Evolutionary conservation across 2,113 vertebrate species (phyloP), one percentile per base, ranked within the genome.

Genomic region (Brachypteracias leptosomus): DNA sequence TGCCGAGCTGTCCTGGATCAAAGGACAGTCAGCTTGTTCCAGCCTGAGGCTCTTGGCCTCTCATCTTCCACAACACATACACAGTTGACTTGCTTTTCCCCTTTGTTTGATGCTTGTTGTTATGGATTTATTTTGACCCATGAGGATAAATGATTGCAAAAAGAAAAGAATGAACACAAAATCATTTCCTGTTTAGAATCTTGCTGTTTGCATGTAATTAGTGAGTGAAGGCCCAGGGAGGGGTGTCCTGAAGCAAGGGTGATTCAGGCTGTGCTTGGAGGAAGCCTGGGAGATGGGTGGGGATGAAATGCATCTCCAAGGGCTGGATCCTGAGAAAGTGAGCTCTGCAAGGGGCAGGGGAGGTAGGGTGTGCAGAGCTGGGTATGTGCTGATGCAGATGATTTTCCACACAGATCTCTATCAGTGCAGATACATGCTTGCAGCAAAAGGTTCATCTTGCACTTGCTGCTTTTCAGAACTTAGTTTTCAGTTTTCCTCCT

Each of bases 121-220:
- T 86, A 74, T 3, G 40, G 47, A 33, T 92, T 95, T 92, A 25
- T 93, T 96, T 95, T 90, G 93, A 93, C 79, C 52, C 88, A 24
- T 26, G 68, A 94, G 88, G 65, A 83, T 85, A 76, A 87, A 93
- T 24, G 16, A 80, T 59, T 85, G 52, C 75, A 93, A 84, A 90
- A 94, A 84, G 57, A 52, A 61, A 86, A 90, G 65, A 77, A 86
- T 25, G 51, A 94, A 68, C 12, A 59, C 73, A 81, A 84, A 88
- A 84, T 83, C 55, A 87, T 85, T 92, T 96, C 83, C 88, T 95
- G 63, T 95, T 86, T 78, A 65, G 79, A 83, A 42, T 74, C 47
- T 58, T 85, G 82, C 33, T 71, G 68, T 83, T 95, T 68, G 55
- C 67, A 9, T 80, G 85, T 70, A 86, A 81, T 94, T 88, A 88